Conservation (phyloP, 2,113 vertebrate genomes). For the Stigmatopora argus region DNA sequence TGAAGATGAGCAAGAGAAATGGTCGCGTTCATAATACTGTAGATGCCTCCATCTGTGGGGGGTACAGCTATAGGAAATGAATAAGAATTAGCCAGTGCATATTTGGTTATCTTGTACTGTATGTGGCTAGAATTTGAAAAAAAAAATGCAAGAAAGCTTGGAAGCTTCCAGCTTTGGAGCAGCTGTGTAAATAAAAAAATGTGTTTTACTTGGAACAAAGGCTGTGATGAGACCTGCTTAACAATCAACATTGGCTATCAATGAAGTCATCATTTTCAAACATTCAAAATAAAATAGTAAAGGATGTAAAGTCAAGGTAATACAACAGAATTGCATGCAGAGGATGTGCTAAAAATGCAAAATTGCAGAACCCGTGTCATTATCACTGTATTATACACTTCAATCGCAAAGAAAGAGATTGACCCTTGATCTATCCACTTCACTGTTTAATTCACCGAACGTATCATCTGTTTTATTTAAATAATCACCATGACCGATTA, state of each 20-base stretch:
- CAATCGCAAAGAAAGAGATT: constrained; percentile 17
- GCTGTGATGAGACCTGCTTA: not conserved
- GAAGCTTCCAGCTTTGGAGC: constrained; percentile 1
- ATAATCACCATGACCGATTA: constrained; percentile 35
- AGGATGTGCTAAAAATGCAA: constrained; percentile 16
- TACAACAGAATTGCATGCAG: constrained; percentile 10
- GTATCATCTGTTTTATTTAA: constrained; percentile 30
- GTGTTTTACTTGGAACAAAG: constrained; percentile 3
- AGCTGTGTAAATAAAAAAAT: constrained; percentile 18
- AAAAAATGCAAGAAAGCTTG: constrained; percentile 4
- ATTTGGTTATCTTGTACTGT: not conserved
- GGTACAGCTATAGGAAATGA: constrained; percentile 37
- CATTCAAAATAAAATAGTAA: constrained; percentile 18
- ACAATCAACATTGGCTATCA: not conserved
- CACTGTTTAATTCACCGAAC: constrained; percentile 27
- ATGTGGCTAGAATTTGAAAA: not conserved
- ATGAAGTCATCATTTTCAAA: not conserved
- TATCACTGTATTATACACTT: constrained; percentile 32
- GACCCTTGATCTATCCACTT: constrained; percentile 28
- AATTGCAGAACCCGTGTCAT: constrained; percentile 18
- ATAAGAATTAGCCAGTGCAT: constrained; percentile 26
- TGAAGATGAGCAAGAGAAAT: constrained; percentile 5
- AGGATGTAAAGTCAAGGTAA: not conserved
- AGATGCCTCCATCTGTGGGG: constrained; percentile 57
- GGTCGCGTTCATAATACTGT: not conserved